A percentile compares a stretch with the other conserved stretches of the same genome.
These are phyloP conservation scores for Rhynchonycteris naso DNA, from an alignment of 2,797 vertebrate species.

Conservation along the genomic window DNA sequence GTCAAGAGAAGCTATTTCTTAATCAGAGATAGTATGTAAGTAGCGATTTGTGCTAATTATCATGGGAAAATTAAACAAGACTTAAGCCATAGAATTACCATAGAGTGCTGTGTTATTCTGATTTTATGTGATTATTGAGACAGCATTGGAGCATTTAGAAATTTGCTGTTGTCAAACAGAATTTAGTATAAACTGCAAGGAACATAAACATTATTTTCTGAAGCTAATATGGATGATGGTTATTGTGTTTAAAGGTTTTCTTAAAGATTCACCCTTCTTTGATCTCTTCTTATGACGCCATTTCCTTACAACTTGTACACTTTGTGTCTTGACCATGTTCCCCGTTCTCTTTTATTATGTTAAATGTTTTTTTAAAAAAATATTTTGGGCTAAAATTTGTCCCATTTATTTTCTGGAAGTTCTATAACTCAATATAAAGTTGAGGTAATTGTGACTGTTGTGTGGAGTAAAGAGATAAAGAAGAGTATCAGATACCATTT, in stretches of 20 bases:
- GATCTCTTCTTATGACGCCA: background rate
- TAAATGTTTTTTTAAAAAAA: background rate
- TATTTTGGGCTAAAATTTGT: background rate
- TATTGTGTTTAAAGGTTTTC: background rate
- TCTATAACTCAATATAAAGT: background rate
- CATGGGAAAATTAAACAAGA: constrained; percentile 62
- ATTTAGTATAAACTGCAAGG: constrained; percentile 61
- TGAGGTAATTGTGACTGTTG: background rate
- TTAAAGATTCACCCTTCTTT: background rate
- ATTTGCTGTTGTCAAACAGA: constrained; percentile 72
- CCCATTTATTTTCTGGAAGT: background rate
- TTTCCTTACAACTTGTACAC: background rate
- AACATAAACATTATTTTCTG: constrained; percentile 69
- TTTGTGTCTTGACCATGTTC: background rate
- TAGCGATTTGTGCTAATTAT: constrained; percentile 72
- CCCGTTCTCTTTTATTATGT: background rate
- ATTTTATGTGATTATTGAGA: constrained; percentile 53
- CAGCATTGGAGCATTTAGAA: constrained; percentile 62
- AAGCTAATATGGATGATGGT: constrained; percentile 67
- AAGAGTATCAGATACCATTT: background rate
- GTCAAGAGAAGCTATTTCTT: constrained; percentile 65
- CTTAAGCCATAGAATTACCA: constrained; percentile 60
- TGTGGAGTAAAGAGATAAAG: background rate
- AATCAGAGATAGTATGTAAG: constrained; percentile 63
- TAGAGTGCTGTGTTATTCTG: constrained; percentile 34